phyloP scores from a whole-genome alignment of 2,888 invertebrate genomes.

The Tetranychus truncatus region DNA sequence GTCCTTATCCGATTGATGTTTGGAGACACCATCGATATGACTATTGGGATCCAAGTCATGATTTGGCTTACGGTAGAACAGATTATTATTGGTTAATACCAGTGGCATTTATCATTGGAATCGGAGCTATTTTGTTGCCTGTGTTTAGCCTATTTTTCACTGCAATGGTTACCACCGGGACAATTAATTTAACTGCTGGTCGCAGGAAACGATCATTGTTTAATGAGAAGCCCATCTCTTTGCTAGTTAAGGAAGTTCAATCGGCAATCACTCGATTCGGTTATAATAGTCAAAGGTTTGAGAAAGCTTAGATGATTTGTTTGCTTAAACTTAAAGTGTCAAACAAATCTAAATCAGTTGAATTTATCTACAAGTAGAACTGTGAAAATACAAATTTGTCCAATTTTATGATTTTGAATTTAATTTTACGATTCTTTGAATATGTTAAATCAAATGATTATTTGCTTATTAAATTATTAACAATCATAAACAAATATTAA shows the following conservation, averaged over 20 bases:
- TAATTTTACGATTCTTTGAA: too few species aligned
- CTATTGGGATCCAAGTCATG: slow-evolving; percentile 9
- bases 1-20: slow-evolving; percentile 5
- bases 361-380: too few species aligned
- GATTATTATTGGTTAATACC: slow-evolving; percentile 24
- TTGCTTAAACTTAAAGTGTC: background rate
- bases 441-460: too few species aligned
- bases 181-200: slow-evolving; percentile 21
- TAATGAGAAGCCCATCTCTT: background rate
- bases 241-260: background rate
- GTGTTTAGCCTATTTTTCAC: slow-evolving; percentile 26
- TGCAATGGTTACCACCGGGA: slow-evolving; percentile 23
- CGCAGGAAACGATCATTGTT: slow-evolving; percentile 12
- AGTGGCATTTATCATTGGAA: slow-evolving; percentile 24
- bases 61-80: slow-evolving; percentile 8
- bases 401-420: too few species aligned
- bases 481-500: too few species aligned
- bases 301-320: background rate
- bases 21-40: slow-evolving; percentile 8
- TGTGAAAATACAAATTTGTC: too few species aligned
- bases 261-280: background rate
- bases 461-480: too few species aligned
- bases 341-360: background rate
- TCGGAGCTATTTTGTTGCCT: slow-evolving; percentile 25
- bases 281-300: background rate